A percentile compares a stretch with the other conserved stretches of the same genome.
phyloP scores from a whole-genome alignment of 1,140 invertebrate species.

The Ceratina japonica region DNA sequence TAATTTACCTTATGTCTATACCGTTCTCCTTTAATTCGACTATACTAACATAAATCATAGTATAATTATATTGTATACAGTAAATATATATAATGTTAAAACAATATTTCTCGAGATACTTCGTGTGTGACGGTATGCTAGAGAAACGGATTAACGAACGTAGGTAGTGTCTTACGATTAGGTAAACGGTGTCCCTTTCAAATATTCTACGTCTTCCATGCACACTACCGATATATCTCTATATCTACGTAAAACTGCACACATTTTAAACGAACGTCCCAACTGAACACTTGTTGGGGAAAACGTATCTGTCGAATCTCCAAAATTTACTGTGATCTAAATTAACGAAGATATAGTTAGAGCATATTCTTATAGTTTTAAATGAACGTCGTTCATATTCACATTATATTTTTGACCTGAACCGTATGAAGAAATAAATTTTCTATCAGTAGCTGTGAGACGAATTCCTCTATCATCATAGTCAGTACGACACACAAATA shows the following conservation, averaged over 20 bases:
- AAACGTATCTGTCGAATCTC: conserved; percentile 17
- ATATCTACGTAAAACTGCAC: no score
- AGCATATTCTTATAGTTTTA: conserved; percentile 34
- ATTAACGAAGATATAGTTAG: conserved; percentile 5
- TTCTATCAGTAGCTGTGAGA: conserved; percentile 24
- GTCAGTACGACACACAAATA: conserved; percentile 15
- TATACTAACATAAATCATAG: conserved; percentile 61
- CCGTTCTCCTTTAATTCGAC: conserved; percentile 61
- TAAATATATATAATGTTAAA: conserved; percentile 73
- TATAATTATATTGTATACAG: conserved; percentile 74
- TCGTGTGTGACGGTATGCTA: conserved; percentile 38
- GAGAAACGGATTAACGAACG: conserved; percentile 3
- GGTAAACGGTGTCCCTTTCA: conserved; percentile 1
- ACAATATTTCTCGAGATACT: conserved; percentile 64
- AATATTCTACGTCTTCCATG: conserved; percentile 27
- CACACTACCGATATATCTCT: no score
- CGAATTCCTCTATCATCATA: conserved; percentile 40
- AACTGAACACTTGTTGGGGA: no score
- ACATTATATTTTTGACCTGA: conserved; percentile 45
- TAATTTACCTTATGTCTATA: conserved; percentile 56
- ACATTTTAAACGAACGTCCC: no score
- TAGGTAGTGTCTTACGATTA: conserved; percentile 22
- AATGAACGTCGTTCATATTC: conserved; percentile 43
- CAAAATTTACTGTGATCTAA: conserved; percentile 59
- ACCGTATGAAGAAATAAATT: conserved; percentile 47